A percentile compares a stretch with the other conserved stretches of the same genome.
Conservation (phyloP, 2,797 vertebrate genomes). For the Psittacula echo region DNA sequence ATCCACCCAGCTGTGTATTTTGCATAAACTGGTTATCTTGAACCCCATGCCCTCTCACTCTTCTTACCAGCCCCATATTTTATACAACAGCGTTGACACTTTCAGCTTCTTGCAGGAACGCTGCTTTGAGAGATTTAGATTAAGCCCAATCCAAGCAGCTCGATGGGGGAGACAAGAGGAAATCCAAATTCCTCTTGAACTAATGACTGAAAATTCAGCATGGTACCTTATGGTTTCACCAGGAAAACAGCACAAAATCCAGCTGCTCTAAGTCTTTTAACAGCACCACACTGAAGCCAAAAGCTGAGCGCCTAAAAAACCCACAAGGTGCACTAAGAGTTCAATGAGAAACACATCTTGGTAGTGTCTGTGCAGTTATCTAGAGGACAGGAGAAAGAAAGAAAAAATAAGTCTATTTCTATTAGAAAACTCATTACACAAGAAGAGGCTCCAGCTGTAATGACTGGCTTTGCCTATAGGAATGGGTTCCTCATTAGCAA, state of each 20-base stretch:
- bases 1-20: constrained; percentile 29
- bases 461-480: background rate
- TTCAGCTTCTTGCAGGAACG: background rate
- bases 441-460: background rate
- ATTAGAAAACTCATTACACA: background rate
- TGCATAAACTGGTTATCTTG: constrained; percentile 56
- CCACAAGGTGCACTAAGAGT: background rate
- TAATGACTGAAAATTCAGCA: background rate
- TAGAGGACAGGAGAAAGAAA: background rate
- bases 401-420: background rate
- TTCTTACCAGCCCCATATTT: background rate
- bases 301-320: background rate
- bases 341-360: background rate
- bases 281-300: background rate
- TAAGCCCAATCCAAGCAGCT: constrained; percentile 1
- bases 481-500: background rate
- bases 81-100: background rate
- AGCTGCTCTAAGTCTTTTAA: background rate
- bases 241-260: background rate
- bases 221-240: background rate
- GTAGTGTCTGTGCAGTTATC: background rate
- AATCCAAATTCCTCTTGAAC: constrained; percentile 6
- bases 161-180: background rate
- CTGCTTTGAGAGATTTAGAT: constrained; percentile 10
- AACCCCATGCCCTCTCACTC: background rate